Percentiles rank a stretch among this genome's conserved stretches.
Conservation (phyloP, 2,888 invertebrate genomes). For the Noctua janthina region DNA sequence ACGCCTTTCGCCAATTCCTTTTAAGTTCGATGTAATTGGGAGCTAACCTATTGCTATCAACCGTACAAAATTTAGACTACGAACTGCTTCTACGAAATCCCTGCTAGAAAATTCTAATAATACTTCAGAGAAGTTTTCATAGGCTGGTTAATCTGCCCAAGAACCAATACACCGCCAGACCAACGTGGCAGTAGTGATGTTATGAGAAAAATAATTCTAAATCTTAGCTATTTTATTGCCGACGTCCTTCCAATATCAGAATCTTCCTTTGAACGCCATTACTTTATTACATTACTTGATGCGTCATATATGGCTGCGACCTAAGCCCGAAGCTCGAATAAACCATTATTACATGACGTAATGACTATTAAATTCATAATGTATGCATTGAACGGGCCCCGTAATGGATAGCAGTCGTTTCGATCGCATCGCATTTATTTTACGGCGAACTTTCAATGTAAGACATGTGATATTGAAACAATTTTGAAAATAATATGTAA, state of each 20-base stretch:
- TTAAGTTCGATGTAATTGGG: not conserved
- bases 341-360: constrained; percentile 65
- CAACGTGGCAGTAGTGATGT: not conserved
- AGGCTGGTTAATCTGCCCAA: not conserved
- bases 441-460: constrained; percentile 3
- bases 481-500: not conserved
- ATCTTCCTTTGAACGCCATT: not conserved
- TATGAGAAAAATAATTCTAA: not conserved
- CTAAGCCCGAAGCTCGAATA: constrained; percentile 38
- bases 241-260: constrained; percentile 11
- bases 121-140: not conserved
- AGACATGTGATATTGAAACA: not conserved
- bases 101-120: not conserved
- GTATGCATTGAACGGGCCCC: constrained; percentile 66
- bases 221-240: not conserved
- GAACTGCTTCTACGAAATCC: not conserved
- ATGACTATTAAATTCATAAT: constrained; percentile 69
- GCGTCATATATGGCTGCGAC: constrained; percentile 5
- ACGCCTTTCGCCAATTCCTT: not conserved
- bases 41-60: not conserved
- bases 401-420: constrained; percentile 49
- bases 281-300: constrained; percentile 25
- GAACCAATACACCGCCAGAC: not conserved
- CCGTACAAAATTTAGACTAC: not conserved
- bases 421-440: constrained; percentile 40